Conservation (phyloP, 2,797 vertebrate genomes). For the Crocidura indochinensis region DNA sequence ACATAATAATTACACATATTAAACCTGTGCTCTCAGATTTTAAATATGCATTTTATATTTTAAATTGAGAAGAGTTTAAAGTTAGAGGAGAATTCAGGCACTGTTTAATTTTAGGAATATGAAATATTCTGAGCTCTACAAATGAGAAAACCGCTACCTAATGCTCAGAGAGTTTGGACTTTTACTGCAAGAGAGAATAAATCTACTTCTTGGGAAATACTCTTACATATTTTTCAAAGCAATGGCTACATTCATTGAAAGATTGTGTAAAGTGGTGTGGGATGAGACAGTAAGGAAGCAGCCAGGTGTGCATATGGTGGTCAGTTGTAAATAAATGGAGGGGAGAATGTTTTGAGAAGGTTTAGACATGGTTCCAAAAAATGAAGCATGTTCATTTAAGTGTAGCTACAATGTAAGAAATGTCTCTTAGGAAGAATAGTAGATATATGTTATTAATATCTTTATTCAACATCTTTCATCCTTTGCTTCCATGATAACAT, state of each 20-base stretch:
- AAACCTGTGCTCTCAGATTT: background rate
- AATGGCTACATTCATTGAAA: background rate
- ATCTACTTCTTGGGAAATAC: background rate
- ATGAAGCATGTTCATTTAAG: background rate
- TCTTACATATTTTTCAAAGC: background rate
- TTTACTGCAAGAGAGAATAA: background rate
- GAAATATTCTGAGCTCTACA: constrained; percentile 14
- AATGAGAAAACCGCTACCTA: background rate
- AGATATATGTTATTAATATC: background rate
- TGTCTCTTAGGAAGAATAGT: constrained; percentile 25
- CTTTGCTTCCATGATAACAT: background rate
- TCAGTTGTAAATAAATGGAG: background rate
- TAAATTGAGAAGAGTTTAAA: background rate
- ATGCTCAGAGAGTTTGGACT: background rate
- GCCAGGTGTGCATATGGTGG: background rate
- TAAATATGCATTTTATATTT: background rate
- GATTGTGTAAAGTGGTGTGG: background rate
- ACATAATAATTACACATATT: background rate
- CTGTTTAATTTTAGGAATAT: constrained; percentile 7
- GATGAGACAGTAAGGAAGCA: background rate
- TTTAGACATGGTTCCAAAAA: constrained; percentile 23
- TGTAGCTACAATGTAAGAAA: background rate
- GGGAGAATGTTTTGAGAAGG: background rate
- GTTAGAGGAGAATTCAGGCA: constrained; percentile 14
- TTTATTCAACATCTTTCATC: constrained; percentile 29